Evolutionary conservation across 2,113 vertebrate species (phyloP).

Genomic region (Jacana jacana): DNA sequence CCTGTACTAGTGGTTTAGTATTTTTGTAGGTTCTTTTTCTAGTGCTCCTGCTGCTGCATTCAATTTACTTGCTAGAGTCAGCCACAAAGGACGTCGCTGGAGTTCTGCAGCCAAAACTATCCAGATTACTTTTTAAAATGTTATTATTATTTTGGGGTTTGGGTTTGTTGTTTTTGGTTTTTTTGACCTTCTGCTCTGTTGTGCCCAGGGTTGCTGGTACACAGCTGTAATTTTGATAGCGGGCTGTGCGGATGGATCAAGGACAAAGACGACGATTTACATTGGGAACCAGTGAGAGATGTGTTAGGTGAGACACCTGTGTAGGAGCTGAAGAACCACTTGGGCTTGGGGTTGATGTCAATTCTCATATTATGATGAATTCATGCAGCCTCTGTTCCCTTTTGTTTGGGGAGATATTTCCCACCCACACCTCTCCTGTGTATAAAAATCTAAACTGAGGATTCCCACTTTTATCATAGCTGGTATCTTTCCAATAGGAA

Average conservation of each 20-base stretch:
- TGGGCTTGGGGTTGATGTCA: not conserved
- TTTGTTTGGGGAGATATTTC: not conserved
- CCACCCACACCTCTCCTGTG: not conserved
- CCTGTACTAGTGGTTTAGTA: not conserved
- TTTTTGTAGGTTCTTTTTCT: not conserved
- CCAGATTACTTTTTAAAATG: not conserved
- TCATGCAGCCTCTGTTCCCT: not conserved
- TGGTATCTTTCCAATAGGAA: not conserved
- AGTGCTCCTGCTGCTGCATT: not conserved
- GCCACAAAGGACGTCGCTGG: not conserved
- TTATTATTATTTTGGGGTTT: not conserved
- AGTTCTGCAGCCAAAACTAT: not conserved
- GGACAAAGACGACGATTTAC: slow-evolving; percentile 84
- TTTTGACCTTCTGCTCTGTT: not conserved
- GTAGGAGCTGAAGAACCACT: fast-evolving
- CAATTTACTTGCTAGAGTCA: not conserved
- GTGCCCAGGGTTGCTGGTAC: slow-evolving; percentile 79
- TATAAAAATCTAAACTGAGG: not conserved
- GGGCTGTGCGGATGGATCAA: slow-evolving; percentile 93
- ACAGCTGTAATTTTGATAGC: slow-evolving; percentile 92
- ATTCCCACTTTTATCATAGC: not conserved
- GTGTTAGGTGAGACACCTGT: slow-evolving; percentile 56
- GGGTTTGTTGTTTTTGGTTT: not conserved
- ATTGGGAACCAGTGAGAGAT: slow-evolving; percentile 88
- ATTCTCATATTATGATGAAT: not conserved